A percentile compares a stretch with the other conserved stretches of the same genome.
Evolutionary conservation across 2,888 invertebrate species (phyloP).

Genomic region (Calephelis perditalis): DNA sequence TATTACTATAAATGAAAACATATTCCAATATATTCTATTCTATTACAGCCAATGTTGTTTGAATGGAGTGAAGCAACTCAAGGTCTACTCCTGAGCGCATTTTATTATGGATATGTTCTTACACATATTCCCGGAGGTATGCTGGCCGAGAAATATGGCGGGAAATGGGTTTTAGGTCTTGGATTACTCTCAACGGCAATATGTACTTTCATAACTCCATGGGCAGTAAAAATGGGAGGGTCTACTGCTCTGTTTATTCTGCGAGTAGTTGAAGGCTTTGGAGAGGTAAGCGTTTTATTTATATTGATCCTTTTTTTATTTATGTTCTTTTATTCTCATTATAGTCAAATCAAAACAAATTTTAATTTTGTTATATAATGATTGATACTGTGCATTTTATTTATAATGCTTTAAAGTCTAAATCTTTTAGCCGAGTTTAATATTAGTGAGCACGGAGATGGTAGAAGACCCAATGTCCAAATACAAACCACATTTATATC

Average conservation of each 20-base stretch:
- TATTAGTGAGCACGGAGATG: too few species aligned
- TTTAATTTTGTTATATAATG: too few species aligned
- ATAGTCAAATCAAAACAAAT: too few species aligned
- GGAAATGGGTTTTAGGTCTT: conserved; percentile 88
- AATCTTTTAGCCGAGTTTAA: too few species aligned
- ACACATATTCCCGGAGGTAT: conserved; percentile 92
- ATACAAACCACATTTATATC: too few species aligned
- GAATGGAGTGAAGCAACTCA: conserved; percentile 85
- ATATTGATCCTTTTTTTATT: too few species aligned
- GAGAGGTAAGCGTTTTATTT: conserved; percentile 77
- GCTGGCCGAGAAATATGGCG: conserved; percentile 88
- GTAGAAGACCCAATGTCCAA: too few species aligned
- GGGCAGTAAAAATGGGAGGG: conserved; percentile 79
- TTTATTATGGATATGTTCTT: conserved; percentile 91
- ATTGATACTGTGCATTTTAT: too few species aligned
- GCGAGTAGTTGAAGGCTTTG: conserved; percentile 75
- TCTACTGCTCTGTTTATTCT: conserved; percentile 75
- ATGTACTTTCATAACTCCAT: conserved; percentile 88
- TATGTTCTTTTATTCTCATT: too few species aligned
- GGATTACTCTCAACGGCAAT: conserved; percentile 89
- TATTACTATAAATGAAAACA: too few species aligned
- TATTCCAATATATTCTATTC: background rate
- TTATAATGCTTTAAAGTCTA: too few species aligned
- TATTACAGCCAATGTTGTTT: conserved; percentile 44
- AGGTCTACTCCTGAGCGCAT: conserved; percentile 87